Evolutionary conservation across 2,888 invertebrate genomes (phyloP).

Genomic region (Anaspis maculata): DNA sequence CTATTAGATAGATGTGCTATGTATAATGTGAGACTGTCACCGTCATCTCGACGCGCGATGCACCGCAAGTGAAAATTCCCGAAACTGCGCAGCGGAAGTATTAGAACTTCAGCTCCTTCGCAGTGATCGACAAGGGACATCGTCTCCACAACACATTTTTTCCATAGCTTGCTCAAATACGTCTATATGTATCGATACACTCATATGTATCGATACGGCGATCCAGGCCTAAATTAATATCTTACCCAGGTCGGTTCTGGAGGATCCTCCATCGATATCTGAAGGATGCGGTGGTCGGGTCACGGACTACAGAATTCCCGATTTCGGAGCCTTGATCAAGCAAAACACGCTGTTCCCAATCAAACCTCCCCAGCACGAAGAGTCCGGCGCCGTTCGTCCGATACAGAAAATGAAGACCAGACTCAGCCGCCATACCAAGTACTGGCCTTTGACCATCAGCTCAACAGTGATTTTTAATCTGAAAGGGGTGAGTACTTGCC

Average conservation of each 20-base stretch:
- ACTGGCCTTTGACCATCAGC: constrained; percentile 83
- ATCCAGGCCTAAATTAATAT: no score
- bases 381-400: constrained; percentile 46
- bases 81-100: no score
- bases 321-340: constrained; percentile 84
- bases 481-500: constrained; percentile 36
- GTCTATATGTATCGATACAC: no score
- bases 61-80: no score
- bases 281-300: constrained; percentile 92
- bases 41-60: no score
- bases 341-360: constrained; percentile 71
- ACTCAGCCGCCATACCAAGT: constrained; percentile 71
- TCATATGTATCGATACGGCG: no score
- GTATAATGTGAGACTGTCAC: no score
- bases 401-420: constrained; percentile 59
- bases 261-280: constrained; percentile 91
- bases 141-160: no score
- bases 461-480: constrained; percentile 82
- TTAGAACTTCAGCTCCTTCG: no score
- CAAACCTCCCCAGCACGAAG: constrained; percentile 40
- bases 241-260: constrained; percentile 76
- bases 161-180: no score
- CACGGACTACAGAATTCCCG: constrained; percentile 80
- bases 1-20: no score
- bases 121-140: no score